Evolutionary conservation across 2,113 vertebrate species (phyloP), one percentile per base, ranked within the genome.

Genomic region (Vulpes lagopus): DNA sequence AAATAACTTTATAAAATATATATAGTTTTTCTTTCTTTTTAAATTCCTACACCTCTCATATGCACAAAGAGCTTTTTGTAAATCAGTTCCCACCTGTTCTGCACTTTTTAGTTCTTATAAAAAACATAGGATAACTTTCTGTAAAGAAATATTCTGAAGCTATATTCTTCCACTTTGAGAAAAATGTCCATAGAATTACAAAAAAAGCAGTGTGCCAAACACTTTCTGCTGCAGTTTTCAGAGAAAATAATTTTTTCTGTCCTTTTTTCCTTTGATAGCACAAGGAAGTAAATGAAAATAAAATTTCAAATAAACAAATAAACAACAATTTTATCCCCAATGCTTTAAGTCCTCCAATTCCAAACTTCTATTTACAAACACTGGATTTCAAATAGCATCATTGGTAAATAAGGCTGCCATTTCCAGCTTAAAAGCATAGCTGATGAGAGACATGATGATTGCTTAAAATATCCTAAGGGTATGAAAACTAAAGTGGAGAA

Each of bases 321-420:
- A 96, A 89, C 78, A 1, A 79, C 80, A 49, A 81, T 96, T 96
- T 96, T 73, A 87, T 35, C 30, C n/a, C 10, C 27, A 30, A 2
- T 64, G 67, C 1, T 81, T 97, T 86, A 92, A 97, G 62, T 88
- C 81, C 69, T 94, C 92, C 69, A 94, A 97, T 91, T 95, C 55
- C 43, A 76, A 97, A 95, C 57, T 80, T 96, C 76, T 97, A 95
- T 98, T 98, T 98, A 97, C 97, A 98, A 98, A 97, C 85, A 91
- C 82, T 81, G 67, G 81, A 62, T 97, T 98, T 93, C 96, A 97
- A 97, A 97, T 67, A 87, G 93, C 88, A 49, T 89, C 96, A 93
- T 94, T 32, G 20, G 93, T 98, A 97, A 97, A 96, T 94, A 97
- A 97, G 76, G 76, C 95, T 97, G 96, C 96, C 95, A 96, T 97